Base-by-base conservation (phyloP, 2,797 vertebrate species). In the Catamblyrhynchus diadema region DNA sequence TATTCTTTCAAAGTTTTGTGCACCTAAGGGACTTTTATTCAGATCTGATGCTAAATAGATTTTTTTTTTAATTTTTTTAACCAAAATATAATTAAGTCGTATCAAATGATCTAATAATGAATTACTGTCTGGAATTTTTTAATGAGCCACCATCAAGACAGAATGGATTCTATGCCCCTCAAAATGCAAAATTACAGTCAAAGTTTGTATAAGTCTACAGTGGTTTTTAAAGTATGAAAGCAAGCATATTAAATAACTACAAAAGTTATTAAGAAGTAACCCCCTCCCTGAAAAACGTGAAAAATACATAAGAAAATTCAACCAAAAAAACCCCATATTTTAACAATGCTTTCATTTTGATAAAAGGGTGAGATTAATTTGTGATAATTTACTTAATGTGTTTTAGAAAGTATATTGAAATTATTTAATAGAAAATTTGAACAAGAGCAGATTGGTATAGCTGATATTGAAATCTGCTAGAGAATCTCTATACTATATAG, bases 221-320 rank as follows among this genome's bases (percentile, higher is more conserved):
- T 27, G 2, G 7, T 28, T 85, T 75, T 82, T 47, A 21, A 85
- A 80, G 2, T n/a, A 45, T 42, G 39, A 47, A 53, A 62, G 10
- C 3, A 57, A 65, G 11, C 2, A 13, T 16, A 17, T 15, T 67
- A 57, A 88, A 67, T 71, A 87, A 28, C 9, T 69, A 27, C 8
- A 12, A 56, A 82, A 72, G 4, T 1, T 61, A 56, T 77, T 50
- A 66, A 13, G 14, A 86, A 78, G 17, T 33, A 81, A 32, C 1
- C 3, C 1, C 6, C 1, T 24, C 4, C 22, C 9, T 24, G 22
- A 56, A 56, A 56, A 33, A 33, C 0, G 0, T 2, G 4, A 85
- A 69, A 91, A 85, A 59, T 35, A n/a, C 3, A 8, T 33, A 44
- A 24, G 16, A 73, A 78, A 57, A 35, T 11, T 74, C 6, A 78